phyloP scores from a whole-genome alignment of 2,113 vertebrate genomes.

The Chloroceryle aenea region DNA sequence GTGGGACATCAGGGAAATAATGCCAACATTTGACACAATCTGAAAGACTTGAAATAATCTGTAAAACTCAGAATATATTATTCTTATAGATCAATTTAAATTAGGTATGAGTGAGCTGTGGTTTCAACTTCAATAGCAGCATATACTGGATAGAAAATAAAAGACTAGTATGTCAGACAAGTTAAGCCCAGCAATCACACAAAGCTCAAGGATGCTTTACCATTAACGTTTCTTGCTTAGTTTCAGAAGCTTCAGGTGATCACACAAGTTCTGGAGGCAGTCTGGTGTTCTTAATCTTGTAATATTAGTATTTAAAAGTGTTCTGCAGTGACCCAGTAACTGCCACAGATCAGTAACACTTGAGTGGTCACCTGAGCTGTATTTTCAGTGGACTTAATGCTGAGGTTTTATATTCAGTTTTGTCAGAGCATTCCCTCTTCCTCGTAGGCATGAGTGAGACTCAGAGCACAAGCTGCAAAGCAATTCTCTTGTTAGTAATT shows the following conservation, averaged over 20 bases:
- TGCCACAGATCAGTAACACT: not conserved
- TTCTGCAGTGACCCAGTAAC: not conserved
- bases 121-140: slow-evolving; percentile 55
- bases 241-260: slow-evolving; percentile 7
- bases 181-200: not conserved
- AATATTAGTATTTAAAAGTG: not conserved
- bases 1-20: not conserved
- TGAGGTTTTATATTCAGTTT: not conserved
- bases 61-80: not conserved
- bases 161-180: not conserved
- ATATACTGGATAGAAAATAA: not conserved
- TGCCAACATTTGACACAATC: not conserved
- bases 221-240: not conserved
- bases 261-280: not conserved
- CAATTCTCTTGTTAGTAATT: slow-evolving; percentile 31
- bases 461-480: not conserved
- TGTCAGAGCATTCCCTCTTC: not conserved
- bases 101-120: not conserved
- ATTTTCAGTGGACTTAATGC: slow-evolving; percentile 2
- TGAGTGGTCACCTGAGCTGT: not conserved
- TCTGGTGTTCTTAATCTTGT: not conserved
- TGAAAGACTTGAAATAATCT: not conserved
- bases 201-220: not conserved
- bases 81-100: not conserved
- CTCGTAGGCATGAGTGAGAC: not conserved